phyloP scores from a whole-genome alignment of 2,113 vertebrate species.

The Gasterosteus nipponicus region DNA sequence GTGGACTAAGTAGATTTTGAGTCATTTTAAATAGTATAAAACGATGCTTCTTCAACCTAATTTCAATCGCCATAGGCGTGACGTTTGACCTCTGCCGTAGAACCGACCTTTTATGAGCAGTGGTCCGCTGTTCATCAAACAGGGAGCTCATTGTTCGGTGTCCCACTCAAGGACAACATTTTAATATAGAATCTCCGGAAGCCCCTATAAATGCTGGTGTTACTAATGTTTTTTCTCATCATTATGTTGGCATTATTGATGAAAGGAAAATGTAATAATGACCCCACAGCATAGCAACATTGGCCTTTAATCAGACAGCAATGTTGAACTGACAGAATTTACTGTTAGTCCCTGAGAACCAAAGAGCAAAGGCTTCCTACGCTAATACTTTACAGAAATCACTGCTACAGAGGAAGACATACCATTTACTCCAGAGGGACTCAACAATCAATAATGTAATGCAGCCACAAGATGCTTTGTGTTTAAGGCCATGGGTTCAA shows the following conservation, averaged over 20 bases:
- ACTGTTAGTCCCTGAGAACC: background rate
- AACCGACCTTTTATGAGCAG: background rate
- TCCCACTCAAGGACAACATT: background rate
- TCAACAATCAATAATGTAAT: slow-evolving; percentile 50
- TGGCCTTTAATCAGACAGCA: background rate
- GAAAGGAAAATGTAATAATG: background rate
- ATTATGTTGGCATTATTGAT: background rate
- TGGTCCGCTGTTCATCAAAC: background rate
- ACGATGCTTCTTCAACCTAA: background rate
- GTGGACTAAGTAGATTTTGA: background rate
- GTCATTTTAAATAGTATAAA: background rate
- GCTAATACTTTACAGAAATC: slow-evolving; percentile 7
- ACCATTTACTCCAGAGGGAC: slow-evolving; percentile 24
- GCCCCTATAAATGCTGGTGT: background rate
- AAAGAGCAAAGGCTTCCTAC: background rate
- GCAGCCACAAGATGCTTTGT: slow-evolving; percentile 44
- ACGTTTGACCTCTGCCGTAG: background rate
- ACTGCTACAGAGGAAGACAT: background rate
- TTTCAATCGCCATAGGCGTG: background rate
- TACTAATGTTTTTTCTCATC: background rate
- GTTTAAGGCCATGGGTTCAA: slow-evolving; percentile 21
- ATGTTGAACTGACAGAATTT: background rate
- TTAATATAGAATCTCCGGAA: background rate
- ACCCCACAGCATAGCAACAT: background rate
- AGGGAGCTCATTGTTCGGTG: background rate